Evolutionary conservation across 1,140 invertebrate species (phyloP).

Genomic region (Diuraphis noxia): DNA sequence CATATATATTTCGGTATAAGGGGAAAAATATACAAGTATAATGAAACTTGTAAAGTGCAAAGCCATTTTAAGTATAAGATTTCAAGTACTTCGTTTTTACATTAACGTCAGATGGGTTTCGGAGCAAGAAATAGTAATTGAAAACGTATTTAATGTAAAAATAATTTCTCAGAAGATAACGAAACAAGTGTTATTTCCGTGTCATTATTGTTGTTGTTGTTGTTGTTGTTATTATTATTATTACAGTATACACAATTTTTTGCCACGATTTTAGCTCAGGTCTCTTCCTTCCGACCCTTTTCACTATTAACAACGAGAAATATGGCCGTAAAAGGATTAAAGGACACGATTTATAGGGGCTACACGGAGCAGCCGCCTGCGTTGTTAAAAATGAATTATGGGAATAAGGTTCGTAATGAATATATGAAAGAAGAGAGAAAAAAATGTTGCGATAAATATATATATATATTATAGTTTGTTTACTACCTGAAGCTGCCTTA

Average conservation of each 20-base stretch:
- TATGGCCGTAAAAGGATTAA: constrained; percentile 52
- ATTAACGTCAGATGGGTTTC: neutral
- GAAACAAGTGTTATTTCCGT: constrained; percentile 27
- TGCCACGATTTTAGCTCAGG: neutral
- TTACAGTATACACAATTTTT: neutral
- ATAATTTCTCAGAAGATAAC: constrained; percentile 24
- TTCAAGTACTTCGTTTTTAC: neutral
- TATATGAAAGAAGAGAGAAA: constrained; percentile 16
- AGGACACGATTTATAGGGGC: constrained; percentile 49
- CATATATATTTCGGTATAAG: neutral
- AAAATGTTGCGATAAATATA: neutral
- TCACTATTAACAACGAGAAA: constrained; percentile 43
- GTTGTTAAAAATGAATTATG: constrained; percentile 54
- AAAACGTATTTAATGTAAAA: neutral
- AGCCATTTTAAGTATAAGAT: neutral
- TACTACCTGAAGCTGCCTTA: neutral
- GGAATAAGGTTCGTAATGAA: constrained; percentile 48
- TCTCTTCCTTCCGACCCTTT: constrained; percentile 41
- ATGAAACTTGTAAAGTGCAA: neutral
- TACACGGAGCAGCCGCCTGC: neutral
- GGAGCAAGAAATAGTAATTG: neutral
- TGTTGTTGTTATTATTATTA: neutral
- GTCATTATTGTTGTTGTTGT: neutral
- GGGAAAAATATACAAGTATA: neutral
- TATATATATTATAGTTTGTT: neutral